Evolutionary conservation across 2,888 invertebrate species (phyloP).

Genomic region (Thysanoteuthis rhombus): DNA sequence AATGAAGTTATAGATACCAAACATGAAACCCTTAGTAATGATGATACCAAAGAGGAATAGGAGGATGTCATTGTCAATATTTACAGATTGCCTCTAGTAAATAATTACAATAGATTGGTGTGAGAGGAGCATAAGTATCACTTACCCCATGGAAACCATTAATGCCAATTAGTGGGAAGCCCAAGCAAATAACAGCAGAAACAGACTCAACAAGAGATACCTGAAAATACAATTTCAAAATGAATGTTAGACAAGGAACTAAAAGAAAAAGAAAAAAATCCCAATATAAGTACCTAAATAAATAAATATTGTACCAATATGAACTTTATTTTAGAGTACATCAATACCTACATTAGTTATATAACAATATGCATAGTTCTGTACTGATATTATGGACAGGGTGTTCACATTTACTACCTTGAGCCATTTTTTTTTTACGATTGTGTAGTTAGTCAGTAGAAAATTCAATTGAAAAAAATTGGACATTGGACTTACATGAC

Average conservation of each 20-base stretch:
- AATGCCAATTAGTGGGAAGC: conserved; percentile 80
- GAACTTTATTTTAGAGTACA: neutral
- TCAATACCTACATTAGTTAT: too few species aligned
- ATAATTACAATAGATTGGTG: too few species aligned
- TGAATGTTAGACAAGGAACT: neutral
- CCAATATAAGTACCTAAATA: neutral
- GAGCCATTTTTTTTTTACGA: too few species aligned
- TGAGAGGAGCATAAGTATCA: neutral
- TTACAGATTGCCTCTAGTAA: too few species aligned
- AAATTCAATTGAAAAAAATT: neutral
- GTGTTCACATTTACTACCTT: too few species aligned
- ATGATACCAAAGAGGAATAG: neutral
- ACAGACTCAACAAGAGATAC: conserved; percentile 79
- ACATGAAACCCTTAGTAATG: too few species aligned
- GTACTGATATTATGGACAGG: too few species aligned
- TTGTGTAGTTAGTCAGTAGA: too few species aligned
- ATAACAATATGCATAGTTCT: too few species aligned
- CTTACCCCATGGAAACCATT: conserved; percentile 77
- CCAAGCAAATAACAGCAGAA: conserved; percentile 80
- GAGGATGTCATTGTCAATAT: too few species aligned
- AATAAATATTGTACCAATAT: neutral
- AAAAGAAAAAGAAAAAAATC: neutral
- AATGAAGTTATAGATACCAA: too few species aligned
- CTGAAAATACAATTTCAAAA: conserved; percentile 60
- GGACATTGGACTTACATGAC: conserved; percentile 72